Conservation (phyloP, 2,797 vertebrate species). For the Pipistrellus nathusii region DNA sequence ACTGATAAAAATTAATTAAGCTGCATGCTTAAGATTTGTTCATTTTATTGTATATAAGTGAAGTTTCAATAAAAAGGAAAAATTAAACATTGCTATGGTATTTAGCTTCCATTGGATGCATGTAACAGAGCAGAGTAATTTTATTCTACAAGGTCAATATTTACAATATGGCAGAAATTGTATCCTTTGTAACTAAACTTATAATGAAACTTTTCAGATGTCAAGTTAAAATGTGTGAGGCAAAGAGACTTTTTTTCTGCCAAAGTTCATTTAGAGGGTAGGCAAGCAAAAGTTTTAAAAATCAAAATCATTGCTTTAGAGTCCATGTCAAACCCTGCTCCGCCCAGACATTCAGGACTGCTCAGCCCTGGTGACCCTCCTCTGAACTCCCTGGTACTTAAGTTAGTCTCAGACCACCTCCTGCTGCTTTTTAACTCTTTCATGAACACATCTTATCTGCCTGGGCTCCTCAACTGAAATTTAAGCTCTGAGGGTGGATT, state of each 20-base stretch:
- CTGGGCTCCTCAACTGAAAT: background rate
- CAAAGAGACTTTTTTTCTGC: background rate
- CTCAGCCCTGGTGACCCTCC: background rate
- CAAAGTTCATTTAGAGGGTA: slow-evolving; percentile 41
- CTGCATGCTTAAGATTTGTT: background rate
- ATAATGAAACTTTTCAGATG: slow-evolving; percentile 54
- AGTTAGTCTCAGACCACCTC: background rate
- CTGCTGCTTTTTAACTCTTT: background rate
- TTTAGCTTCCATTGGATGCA: slow-evolving; percentile 32
- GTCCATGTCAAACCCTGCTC: background rate
- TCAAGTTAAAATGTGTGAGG: slow-evolving; percentile 59
- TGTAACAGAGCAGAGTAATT: background rate
- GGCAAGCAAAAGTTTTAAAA: background rate
- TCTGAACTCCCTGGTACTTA: background rate
- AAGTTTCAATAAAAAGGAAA: background rate
- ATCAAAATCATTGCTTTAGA: background rate
- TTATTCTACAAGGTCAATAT: slow-evolving; percentile 56
- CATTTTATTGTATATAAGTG: background rate
- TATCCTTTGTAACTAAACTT: slow-evolving; percentile 22
- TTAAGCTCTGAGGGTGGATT: background rate
- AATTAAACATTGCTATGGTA: background rate
- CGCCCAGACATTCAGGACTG: background rate
- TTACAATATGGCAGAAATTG: slow-evolving; percentile 44
- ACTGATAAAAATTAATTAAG: background rate
- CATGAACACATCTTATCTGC: background rate